Evolutionary conservation across 2,797 vertebrate species (phyloP), one percentile per base, ranked within the genome.

Genomic region (Micrastur ruficollis): DNA sequence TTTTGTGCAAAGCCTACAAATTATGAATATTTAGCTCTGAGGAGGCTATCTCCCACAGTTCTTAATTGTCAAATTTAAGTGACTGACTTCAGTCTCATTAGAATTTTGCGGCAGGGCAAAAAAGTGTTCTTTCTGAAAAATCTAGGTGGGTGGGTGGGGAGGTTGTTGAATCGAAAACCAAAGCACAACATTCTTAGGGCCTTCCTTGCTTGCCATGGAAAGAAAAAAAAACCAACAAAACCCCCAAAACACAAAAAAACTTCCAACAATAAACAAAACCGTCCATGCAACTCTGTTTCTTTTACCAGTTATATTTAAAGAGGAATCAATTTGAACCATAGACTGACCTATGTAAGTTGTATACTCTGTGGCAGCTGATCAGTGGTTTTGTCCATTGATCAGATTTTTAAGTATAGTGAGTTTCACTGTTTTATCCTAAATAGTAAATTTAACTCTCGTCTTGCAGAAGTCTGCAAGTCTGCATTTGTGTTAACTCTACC

Each of bases 81-180:
- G 34, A 46, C 59, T 95, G 71, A 8, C 9, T 68, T 42, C 5
- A 15, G 29, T 81, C 63, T 71, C 4, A 1, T 10, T 16, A 66
- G 56, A 74, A 75, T 86, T 72, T 63, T 92, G 70, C 12, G 14
- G 50, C 70, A 85, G 19, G 91, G 81, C 62, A 78, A 88, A 76
- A 52, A 84, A 59, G 26, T 56, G n/a, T 86, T 95, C 29, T 36
- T 94, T 63, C 47, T 80, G 42, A 89, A 92, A 88, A 93, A 81
- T 90, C 17, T 55, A 44, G 55, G 87, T 56, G 82, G 56, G 65
- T 46, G 68, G 55, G 19, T n/a, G 29, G 12, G 59, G 31, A 38
- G 26, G 38, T 58, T 32, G 38, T 59, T 91, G 50, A 86, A 82
- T 50, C 89, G 66, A 72, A 95, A 93, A 66, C 52, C 31, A 22